Base-by-base conservation (phyloP, 2,797 vertebrate genomes). In the Linurgus olivaceus region DNA sequence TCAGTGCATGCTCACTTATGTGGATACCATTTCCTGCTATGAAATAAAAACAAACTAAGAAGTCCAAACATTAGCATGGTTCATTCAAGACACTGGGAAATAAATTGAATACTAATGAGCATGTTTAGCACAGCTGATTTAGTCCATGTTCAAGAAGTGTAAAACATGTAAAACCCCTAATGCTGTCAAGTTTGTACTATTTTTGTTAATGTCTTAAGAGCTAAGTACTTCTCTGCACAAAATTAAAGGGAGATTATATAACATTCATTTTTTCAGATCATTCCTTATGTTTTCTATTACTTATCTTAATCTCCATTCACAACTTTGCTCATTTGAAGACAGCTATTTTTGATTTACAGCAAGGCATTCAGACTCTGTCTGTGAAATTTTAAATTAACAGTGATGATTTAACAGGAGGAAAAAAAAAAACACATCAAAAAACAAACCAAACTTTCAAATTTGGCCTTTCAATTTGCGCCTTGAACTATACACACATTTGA, bases 21-120 rank as follows among this genome's bases (percentile, higher is more conserved):
- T 96, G 97, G 94, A 96, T 96, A 97, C 63, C 85, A 96, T 96
- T 98, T 97, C 96, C 94, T 92, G 96, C 95, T 70, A 93, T 91
- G 92, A 97, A 98, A 97, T 96, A 83, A 97, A 97, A 97, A 97
- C 95, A 97, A 97, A 98, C 84, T 95, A 95, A 96, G 65, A 81
- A 91, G 93, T 91, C 82, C 90, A 93, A 95, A 82, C n/a, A 95
- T 96, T 96, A 88, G 86, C 31, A 66, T 85, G 93, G 48, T 71
- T 95, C 87, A 88, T 96, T 97, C 77, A 95, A 97, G 67, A 93
- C 88, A 95, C 16, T 61, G 88, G 93, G 86, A 95, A 97, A 94
- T 91, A 97, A 97, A 98, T 83, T 84, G 94, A 96, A 92, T 85
- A 70, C 63, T 97, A 97, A 96, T 95, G 93, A 97, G 91, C 70